Evolutionary conservation across 2,888 invertebrate genomes (phyloP), one percentile per base, ranked within the genome.

Genomic region (Hirtodrosophila confusa): DNA sequence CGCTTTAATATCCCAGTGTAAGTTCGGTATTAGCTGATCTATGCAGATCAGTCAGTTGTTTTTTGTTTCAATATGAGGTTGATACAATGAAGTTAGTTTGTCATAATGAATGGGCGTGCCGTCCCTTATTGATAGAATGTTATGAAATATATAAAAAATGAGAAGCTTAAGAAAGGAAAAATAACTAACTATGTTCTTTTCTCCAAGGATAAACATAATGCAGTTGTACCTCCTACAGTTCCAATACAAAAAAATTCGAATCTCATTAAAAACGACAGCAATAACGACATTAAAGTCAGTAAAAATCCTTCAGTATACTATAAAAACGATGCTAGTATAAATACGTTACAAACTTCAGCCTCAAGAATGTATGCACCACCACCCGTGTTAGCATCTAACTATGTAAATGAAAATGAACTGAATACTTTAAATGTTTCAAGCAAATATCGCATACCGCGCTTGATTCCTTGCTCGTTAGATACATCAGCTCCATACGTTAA

Each of bases 101-200:
- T n/a, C n/a, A n/a, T n/a, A n/a, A n/a, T n/a, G n/a, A n/a, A n/a
- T n/a, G n/a, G n/a, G n/a, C n/a, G n/a, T n/a, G n/a, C n/a, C n/a
- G n/a, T n/a, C n/a, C n/a, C n/a, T n/a, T n/a, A n/a, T n/a, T n/a
- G n/a, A n/a, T n/a, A n/a, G n/a, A n/a, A n/a, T n/a, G n/a, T n/a
- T n/a, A n/a, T n/a, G 90, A 93, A 94, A 86, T 93, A 95, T 57
- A 92, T 95, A 73, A 95, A 95, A 78, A 93, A 92, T 76, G 94
- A 94, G 80, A 92, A 92, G 55, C 62, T 68, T 23, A 79, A 60
- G 40, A 80, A 55, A 10, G 56, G 48, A 7, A 88, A 80, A 61
- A 36, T 70, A 0, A 53, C 60, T 36, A 76, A 79, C 57, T 71
- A 78, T 41, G 69, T 79, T 4, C 55, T 86, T 12, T 80, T 73